These are phyloP conservation scores for Trachymyrmex septentrionalis DNA, from an alignment of 1,140 invertebrate species.

Conservation along the genomic window DNA sequence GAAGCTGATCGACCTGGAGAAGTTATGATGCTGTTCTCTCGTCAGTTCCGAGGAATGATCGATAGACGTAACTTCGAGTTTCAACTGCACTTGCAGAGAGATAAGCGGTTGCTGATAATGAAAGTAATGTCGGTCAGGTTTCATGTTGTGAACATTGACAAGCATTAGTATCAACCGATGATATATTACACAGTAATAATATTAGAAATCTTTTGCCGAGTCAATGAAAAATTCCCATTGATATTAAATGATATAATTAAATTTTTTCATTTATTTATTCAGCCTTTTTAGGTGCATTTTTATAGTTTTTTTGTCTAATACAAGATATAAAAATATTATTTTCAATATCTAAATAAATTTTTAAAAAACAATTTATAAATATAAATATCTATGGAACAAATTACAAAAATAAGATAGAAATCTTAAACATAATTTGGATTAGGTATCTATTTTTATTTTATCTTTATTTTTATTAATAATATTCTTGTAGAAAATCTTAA, in stretches of 20 bases:
- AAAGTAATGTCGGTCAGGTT: slow-evolving; percentile 49
- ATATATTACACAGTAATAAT: slow-evolving; percentile 29
- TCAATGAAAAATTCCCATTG: background rate
- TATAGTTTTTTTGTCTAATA: background rate
- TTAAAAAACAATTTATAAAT: background rate
- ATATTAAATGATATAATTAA: background rate
- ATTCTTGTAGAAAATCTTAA: background rate
- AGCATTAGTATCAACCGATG: slow-evolving; percentile 29
- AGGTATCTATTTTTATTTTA: background rate
- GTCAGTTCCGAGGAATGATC: slow-evolving; percentile 32
- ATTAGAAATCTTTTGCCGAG: background rate
- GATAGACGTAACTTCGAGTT: slow-evolving; percentile 48
- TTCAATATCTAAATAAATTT: background rate
- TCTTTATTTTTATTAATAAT: background rate
- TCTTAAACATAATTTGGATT: background rate
- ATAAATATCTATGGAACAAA: background rate
- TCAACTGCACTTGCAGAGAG: slow-evolving; percentile 13
- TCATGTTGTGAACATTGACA: slow-evolving; percentile 30
- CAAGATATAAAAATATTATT: background rate
- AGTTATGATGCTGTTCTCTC: slow-evolving; percentile 46
- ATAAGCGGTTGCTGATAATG: slow-evolving; percentile 47
- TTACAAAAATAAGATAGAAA: slow-evolving; percentile 9
- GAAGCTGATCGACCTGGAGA: slow-evolving; percentile 36
- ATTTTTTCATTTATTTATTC: background rate
- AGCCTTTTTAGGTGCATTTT: background rate